Evolutionary conservation across 2,888 invertebrate genomes (phyloP), one percentile per base, ranked within the genome.

Genomic region (Isotomurus palustris): DNA sequence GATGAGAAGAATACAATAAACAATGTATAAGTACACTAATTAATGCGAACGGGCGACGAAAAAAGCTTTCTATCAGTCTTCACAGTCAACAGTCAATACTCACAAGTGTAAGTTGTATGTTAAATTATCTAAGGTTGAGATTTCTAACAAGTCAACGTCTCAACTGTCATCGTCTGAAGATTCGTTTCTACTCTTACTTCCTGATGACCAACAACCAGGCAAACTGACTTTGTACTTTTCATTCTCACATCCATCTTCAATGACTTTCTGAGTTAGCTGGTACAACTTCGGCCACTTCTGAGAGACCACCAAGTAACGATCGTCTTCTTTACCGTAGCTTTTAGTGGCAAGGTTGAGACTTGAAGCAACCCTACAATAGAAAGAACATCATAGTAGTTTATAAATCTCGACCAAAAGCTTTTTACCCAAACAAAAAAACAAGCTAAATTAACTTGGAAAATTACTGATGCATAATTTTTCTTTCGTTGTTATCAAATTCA

Each of bases 181-280:
- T n/a, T n/a, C n/a, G n/a, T n/a, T n/a, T n/a, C n/a, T n/a, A n/a
- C n/a, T n/a, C n/a, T n/a, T n/a, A n/a, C n/a, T n/a, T n/a, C n/a
- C n/a, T n/a, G n/a, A n/a, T n/a, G n/a, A n/a, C n/a, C n/a, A n/a
- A n/a, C n/a, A n/a, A n/a, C n/a, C n/a, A n/a, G n/a, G n/a, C n/a
- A n/a, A n/a, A n/a, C n/a, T n/a, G n/a, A 82, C 74, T 56, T 78
- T 76, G 70, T 81, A 82, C 71, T 80, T 79, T 28, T 75, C 75
- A 5, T 78, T 79, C n/a, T 73, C 69, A 1, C 81, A n/a, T n/a
- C n/a, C 81, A 6, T 80, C 80, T 38, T 75, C 71, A 55, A 77
- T 71, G 1, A 82, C 70, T 71, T 78, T 77, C 17, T 74, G 69
- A 10, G 81, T 73, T n/a, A 82, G 72, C 62, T 79, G 75, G 28